Evolutionary conservation across 2,888 invertebrate species (phyloP).

Genomic region (Zhuqinia jingwanae): DNA sequence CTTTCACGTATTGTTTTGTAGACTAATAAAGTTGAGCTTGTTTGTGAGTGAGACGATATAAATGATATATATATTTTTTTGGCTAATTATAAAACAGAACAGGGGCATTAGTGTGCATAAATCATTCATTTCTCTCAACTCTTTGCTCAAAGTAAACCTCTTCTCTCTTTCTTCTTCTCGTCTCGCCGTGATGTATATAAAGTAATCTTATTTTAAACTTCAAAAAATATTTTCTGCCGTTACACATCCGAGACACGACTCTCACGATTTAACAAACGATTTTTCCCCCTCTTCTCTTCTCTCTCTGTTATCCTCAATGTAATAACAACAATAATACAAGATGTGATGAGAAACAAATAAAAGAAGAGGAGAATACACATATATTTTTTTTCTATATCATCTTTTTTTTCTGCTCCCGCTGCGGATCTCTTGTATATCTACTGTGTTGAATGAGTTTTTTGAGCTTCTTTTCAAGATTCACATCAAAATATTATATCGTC

Average conservation of each 20-base stretch:
- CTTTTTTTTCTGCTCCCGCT: slow-evolving; percentile 53
- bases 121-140: slow-evolving; percentile 38
- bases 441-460: no score
- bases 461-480: slow-evolving; percentile 29
- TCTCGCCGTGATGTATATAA: slow-evolving; percentile 51
- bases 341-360: slow-evolving; percentile 5
- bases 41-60: slow-evolving; percentile 23
- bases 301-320: neutral
- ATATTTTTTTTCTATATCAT: no score
- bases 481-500: slow-evolving; percentile 55
- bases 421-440: slow-evolving; percentile 29
- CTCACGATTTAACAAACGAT: slow-evolving; percentile 56
- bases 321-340: neutral
- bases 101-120: slow-evolving; percentile 65
- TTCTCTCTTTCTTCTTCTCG: no score
- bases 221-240: slow-evolving; percentile 53
- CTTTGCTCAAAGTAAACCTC: neutral
- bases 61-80: slow-evolving; percentile 40
- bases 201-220: slow-evolving; percentile 49
- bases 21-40: no score
- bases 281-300: no score
- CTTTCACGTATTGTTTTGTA: neutral
- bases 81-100: slow-evolving; percentile 63
- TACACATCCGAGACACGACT: slow-evolving; percentile 68
- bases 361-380: no score